phyloP scores from a whole-genome alignment of 1,140 invertebrate genomes.

The Drosophila sechellia region DNA sequence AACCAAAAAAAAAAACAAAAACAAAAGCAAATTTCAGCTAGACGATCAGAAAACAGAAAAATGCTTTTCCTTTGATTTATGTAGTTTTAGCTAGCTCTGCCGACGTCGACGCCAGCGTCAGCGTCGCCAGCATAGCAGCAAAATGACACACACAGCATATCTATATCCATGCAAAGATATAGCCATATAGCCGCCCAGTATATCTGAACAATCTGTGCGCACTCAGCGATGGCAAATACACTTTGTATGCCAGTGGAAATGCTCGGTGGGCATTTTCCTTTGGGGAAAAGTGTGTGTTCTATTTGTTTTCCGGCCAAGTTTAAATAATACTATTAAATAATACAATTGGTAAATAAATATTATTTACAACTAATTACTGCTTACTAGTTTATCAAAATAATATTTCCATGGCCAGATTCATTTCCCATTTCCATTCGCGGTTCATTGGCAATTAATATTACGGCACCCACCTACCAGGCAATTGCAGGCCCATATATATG shows the following conservation, averaged over 20 bases:
- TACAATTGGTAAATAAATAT: no score
- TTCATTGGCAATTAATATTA: slow-evolving; percentile 10
- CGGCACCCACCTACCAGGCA: slow-evolving; percentile 9
- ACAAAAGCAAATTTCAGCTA: slow-evolving; percentile 38
- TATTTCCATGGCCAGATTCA: no score
- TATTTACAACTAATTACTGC: no score
- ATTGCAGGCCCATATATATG: not conserved
- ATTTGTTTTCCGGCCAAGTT: slow-evolving; percentile 1
- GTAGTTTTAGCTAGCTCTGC: slow-evolving; percentile 67
- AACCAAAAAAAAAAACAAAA: slow-evolving; percentile 15
- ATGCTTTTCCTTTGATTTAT: slow-evolving; percentile 77
- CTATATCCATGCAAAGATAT: slow-evolving; percentile 28
- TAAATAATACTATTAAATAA: no score
- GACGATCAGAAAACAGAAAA: slow-evolving; percentile 63
- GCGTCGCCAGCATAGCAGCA: slow-evolving; percentile 21
- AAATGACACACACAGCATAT: slow-evolving; percentile 43
- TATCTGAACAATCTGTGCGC: slow-evolving; percentile 30
- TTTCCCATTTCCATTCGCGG: not conserved
- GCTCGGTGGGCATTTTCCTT: slow-evolving; percentile 3
- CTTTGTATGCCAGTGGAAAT: slow-evolving; percentile 35
- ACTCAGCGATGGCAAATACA: slow-evolving; percentile 17
- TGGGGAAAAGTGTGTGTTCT: slow-evolving; percentile 23
- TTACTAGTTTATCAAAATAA: no score
- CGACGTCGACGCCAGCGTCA: slow-evolving; percentile 23
- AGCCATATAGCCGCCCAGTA: not conserved